These are phyloP conservation scores for Dicyrtomina minuta DNA, from an alignment of 2,888 invertebrate species.

Conservation along the genomic window DNA sequence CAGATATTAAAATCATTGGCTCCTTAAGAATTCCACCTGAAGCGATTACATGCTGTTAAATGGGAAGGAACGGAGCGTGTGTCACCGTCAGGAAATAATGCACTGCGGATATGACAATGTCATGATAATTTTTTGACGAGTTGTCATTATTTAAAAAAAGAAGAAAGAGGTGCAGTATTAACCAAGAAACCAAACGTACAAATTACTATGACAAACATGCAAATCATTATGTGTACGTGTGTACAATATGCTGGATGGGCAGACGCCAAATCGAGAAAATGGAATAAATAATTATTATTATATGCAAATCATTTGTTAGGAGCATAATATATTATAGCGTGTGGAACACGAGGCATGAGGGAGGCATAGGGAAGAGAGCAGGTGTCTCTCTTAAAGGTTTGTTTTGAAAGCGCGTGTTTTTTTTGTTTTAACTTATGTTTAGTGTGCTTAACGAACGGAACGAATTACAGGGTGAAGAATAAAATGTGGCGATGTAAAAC, in stretches of 20 bases:
- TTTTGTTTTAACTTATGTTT: slow-evolving; percentile 9
- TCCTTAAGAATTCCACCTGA: too few species aligned
- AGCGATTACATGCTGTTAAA: not conserved
- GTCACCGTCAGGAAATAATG: slow-evolving; percentile 3
- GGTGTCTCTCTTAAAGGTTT: slow-evolving; percentile 15
- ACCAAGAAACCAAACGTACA: too few species aligned
- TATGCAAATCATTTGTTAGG: too few species aligned
- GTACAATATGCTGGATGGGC: too few species aligned
- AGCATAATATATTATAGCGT: too few species aligned
- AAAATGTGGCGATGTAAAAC: slow-evolving; percentile 18
- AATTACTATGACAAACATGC: too few species aligned
- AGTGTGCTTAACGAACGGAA: slow-evolving; percentile 24
- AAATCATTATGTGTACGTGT: not conserved
- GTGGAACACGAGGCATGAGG: not conserved
- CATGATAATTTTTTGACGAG: slow-evolving; percentile 11
- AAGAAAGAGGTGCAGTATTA: too few species aligned
- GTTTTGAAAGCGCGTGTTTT: not conserved
- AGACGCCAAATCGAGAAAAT: too few species aligned
- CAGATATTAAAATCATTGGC: too few species aligned
- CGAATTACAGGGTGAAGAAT: slow-evolving; percentile 7
- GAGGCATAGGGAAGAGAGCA: slow-evolving; percentile 4
- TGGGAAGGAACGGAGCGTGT: not conserved
- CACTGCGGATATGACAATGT: slow-evolving; percentile 18
- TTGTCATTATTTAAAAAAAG: slow-evolving; percentile 12
- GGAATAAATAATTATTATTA: too few species aligned